Evolutionary conservation across 2,113 vertebrate genomes (phyloP).

Genomic region (Pontoporia blainvillei): DNA sequence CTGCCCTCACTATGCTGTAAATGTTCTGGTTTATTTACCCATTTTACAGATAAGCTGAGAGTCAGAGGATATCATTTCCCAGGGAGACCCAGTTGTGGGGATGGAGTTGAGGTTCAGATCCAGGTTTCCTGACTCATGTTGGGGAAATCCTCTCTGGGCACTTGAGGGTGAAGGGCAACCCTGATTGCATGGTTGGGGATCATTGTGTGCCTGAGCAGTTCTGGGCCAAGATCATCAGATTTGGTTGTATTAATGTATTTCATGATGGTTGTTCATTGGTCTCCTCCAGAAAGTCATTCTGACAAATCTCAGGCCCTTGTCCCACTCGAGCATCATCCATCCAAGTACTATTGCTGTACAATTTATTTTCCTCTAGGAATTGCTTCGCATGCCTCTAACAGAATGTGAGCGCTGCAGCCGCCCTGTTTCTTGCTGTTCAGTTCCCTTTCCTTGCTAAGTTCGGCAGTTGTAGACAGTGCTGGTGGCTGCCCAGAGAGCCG

Average conservation of each 20-base stretch:
- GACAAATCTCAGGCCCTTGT: neutral
- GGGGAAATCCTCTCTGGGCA: neutral
- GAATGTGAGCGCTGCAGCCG: neutral
- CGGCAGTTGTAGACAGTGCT: neutral
- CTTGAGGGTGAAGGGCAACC: neutral
- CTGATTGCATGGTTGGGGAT: neutral
- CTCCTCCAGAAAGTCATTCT: neutral
- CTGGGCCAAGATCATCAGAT: neutral
- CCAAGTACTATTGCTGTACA: neutral
- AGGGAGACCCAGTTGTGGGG: neutral
- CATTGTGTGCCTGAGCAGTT: neutral
- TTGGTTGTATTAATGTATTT: slow-evolving; percentile 6
- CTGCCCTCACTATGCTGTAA: neutral
- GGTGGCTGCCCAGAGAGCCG: neutral
- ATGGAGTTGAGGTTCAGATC: neutral
- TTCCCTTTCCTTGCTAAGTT: neutral
- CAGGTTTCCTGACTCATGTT: neutral
- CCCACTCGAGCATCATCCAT: neutral
- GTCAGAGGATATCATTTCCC: neutral
- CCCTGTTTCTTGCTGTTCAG: neutral
- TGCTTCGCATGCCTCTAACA: neutral
- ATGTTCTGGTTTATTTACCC: neutral
- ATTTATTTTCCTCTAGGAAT: slow-evolving; percentile 29
- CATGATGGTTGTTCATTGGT: neutral
- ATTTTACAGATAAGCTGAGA: neutral